Base-by-base conservation (phyloP, 2,888 invertebrate species). In the Stenotaenia linearis region DNA sequence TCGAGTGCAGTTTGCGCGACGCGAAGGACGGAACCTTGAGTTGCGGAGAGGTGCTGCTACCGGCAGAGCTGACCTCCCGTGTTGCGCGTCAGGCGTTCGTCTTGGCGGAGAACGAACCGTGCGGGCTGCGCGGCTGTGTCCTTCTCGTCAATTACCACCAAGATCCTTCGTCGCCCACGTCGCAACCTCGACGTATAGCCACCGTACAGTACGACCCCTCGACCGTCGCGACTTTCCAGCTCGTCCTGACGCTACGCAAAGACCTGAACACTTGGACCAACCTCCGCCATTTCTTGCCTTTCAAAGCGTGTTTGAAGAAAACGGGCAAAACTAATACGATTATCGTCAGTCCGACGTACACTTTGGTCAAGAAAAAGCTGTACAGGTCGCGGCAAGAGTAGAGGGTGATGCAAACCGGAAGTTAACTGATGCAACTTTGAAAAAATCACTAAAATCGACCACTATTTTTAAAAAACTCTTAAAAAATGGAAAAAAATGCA, bases 161-260 rank as follows among this genome's bases (percentile, higher is more conserved):
- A 84, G 87, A 88, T 82, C 85, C 90, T 81, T 90, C 90, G 86
- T 75, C 79, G 9, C 37, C 37, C 5, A 10, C 37, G 3, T 37
- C 37, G 3, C 37, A 37, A 10, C 37, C 37, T 3, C 89, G 93
- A 83, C 89, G 91, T 85, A 89, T 96, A 83, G 93, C 94, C 80
- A 92, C 92, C 84, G 90, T 96, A 87, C 92, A 94, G 87, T 92
- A 93, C 85, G 95, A 96, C 88, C 92, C 93, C 78, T 91, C 91
- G 85, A 93, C 94, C 35, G 92, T 95, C 78, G 93, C 95, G 81
- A 96, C 96, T 81, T 96, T 96, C 87, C 96, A 96, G 88, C 90
- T 96, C 84, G 93, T 93, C 87, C 89, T 96, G 83, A 95, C 94
- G 78, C 89, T 96, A 83, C 93, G 93, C 86, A 95, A 95, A 86